Evolutionary conservation across 2,113 vertebrate species (phyloP).

Genomic region (Percopsis transmontana): DNA sequence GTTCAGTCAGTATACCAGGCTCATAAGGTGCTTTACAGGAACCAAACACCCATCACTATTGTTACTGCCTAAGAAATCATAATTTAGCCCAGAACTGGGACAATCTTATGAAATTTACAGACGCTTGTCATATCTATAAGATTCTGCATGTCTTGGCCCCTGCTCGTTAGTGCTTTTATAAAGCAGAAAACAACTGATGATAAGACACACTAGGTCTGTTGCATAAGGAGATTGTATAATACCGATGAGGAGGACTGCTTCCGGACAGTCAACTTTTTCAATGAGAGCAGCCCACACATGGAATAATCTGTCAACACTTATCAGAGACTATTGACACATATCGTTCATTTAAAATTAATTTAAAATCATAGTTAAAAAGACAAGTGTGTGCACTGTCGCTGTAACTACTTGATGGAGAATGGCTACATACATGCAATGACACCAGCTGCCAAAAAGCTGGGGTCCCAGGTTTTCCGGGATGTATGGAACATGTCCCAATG

Average conservation of each 20-base stretch:
- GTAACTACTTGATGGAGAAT: constrained; percentile 1
- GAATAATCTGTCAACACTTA: no score
- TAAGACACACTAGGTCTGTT: not conserved
- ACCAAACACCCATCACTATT: not conserved
- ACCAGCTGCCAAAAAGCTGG: constrained; percentile 1
- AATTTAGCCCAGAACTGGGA: not conserved
- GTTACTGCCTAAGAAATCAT: not conserved
- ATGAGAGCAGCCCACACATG: no score
- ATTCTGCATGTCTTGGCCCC: not conserved
- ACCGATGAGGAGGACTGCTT: no score
- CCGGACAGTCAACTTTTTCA: no score
- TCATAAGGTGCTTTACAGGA: not conserved
- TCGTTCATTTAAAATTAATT: no score
- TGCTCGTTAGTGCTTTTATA: not conserved
- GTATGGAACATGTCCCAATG: constrained; percentile 10
- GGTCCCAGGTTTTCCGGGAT: not conserved
- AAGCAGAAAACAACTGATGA: not conserved
- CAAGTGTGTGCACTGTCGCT: no score
- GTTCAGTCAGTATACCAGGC: not conserved
- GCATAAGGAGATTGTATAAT: no score
- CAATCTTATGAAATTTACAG: no score
- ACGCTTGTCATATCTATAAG: not conserved
- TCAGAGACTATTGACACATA: no score
- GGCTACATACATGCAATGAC: not conserved
- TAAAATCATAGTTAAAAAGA: no score